Conservation (phyloP, 1,140 invertebrate genomes). For the Dinoponera quadriceps region DNA sequence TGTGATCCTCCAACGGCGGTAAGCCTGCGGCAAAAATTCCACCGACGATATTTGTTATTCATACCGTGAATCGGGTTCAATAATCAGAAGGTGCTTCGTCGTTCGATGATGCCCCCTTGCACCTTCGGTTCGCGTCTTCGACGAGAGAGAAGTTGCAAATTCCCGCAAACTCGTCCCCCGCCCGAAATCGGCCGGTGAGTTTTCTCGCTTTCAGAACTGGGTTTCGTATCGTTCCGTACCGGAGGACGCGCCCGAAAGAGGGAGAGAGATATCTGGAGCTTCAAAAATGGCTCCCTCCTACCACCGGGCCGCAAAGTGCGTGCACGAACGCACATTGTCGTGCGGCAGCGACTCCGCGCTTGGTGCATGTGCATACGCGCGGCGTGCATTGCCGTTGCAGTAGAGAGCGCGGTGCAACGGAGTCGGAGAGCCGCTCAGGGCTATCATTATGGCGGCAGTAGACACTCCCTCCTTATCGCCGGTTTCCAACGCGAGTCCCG, state of each 20-base stretch:
- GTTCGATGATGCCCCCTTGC: background rate
- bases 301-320: constrained; percentile 57
- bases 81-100: constrained; percentile 1
- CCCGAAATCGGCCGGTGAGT: background rate
- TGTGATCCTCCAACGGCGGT: constrained; percentile 4
- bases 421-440: constrained; percentile 78
- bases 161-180: background rate
- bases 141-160: background rate
- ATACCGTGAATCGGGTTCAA: background rate
- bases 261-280: background rate
- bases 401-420: constrained; percentile 69
- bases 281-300: constrained; percentile 37
- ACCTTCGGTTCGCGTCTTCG: background rate
- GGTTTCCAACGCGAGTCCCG: constrained; percentile 80
- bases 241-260: background rate
- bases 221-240: background rate
- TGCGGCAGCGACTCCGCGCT: constrained; percentile 34
- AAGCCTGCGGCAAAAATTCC: background rate
- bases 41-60: constrained; percentile 11
- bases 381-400: constrained; percentile 61
- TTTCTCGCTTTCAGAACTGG: background rate
- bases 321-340: constrained; percentile 54
- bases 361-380: constrained; percentile 68
- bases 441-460: constrained; percentile 84
- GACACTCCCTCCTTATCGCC: constrained; percentile 85